Evolutionary conservation across 2,113 vertebrate species (phyloP).

Genomic region (Tor tambroides): DNA sequence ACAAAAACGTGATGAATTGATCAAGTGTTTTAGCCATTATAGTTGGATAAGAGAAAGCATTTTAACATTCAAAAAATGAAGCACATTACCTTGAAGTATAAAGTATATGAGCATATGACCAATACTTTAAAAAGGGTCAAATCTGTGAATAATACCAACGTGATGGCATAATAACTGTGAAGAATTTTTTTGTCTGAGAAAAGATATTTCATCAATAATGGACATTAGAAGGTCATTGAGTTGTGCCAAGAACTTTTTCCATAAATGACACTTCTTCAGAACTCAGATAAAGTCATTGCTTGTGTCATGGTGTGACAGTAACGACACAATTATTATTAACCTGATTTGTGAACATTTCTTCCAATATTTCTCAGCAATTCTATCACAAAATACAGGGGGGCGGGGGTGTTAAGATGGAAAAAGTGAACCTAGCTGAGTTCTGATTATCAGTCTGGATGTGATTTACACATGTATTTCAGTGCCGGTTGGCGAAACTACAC

Average conservation of each 20-base stretch:
- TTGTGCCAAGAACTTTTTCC: background rate
- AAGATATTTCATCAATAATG: background rate
- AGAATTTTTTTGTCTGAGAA: background rate
- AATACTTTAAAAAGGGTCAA: background rate
- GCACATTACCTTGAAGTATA: background rate
- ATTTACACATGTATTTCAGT: background rate
- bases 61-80: background rate
- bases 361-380: background rate
- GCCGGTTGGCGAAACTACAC: background rate
- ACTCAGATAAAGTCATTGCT: background rate
- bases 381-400: background rate
- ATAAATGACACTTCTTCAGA: background rate
- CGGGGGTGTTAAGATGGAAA: too few species aligned
- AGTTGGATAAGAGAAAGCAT: background rate
- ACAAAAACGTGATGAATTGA: background rate
- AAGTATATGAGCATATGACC: background rate
- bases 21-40: background rate
- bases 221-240: background rate
- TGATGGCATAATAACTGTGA: background rate
- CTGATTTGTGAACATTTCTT: slow-evolving; percentile 2
- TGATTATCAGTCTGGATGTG: slow-evolving; percentile 5
- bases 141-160: background rate
- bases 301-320: background rate
- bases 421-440: background rate
- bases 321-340: background rate